Conservation (phyloP, 2,888 invertebrate species). For the Agonopterix heracliana region DNA sequence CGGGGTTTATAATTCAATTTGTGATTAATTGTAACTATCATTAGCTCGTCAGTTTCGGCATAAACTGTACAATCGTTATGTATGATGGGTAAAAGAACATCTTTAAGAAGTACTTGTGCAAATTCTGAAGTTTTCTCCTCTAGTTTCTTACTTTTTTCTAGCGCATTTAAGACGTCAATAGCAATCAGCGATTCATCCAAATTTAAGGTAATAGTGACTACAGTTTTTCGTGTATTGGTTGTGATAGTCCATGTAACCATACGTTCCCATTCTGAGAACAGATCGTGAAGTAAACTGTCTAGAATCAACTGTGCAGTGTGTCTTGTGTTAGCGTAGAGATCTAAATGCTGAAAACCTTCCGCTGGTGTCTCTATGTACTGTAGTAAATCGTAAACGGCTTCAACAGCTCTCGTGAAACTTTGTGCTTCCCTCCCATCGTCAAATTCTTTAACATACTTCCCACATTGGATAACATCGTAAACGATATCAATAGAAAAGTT, state of each 20-base stretch:
- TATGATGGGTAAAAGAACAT: conserved; percentile 77
- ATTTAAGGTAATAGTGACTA: conserved; percentile 47
- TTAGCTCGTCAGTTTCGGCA: conserved; percentile 44
- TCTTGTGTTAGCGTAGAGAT: conserved; percentile 67
- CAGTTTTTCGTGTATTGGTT: conserved; percentile 34
- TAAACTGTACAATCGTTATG: conserved; percentile 58
- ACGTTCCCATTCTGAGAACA: conserved; percentile 65
- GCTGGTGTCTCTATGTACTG: conserved; percentile 57
- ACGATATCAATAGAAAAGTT: conserved; percentile 72
- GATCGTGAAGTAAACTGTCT: conserved; percentile 58
- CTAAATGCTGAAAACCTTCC: conserved; percentile 67
- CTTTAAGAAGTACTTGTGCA: conserved; percentile 73
- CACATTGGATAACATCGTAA: conserved; percentile 47
- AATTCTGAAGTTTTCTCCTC: conserved; percentile 72
- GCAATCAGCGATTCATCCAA: conserved; percentile 37
- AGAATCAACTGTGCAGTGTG: conserved; percentile 58
- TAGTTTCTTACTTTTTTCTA: conserved; percentile 56
- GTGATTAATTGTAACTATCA: conserved; percentile 51
- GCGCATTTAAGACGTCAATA: conserved; percentile 52
- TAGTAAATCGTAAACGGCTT: conserved; percentile 65
- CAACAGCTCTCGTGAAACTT: conserved; percentile 60
- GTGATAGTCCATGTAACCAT: conserved; percentile 58
- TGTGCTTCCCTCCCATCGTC: conserved; percentile 46
- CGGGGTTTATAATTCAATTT: conserved; percentile 54
- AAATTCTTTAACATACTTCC: conserved; percentile 50